Evolutionary conservation across 2,888 invertebrate genomes (phyloP), one percentile per base, ranked within the genome.

Genomic region (Rotaria macrura): DNA sequence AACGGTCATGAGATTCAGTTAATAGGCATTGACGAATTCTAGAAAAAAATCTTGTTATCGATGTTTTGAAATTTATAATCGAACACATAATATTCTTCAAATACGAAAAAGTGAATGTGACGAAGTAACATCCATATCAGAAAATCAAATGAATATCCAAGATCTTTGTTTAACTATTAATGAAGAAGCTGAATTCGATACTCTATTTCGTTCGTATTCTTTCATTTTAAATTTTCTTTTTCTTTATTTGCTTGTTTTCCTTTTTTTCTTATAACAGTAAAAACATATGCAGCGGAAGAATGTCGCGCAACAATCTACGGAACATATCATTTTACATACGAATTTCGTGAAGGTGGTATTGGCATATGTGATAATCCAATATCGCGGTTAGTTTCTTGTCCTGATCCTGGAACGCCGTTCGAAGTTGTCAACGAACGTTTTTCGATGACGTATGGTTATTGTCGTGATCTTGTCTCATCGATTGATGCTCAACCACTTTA

Each of bases 401-500:
- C 86, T 4, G 86, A 86, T 72, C 86, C 86, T 2, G 85, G 86
- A 7, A 84, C 86, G 25, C 85, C 86, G 1, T 86, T 85, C 29
- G 84, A 84, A 38, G 84, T 85, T 10, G 55, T 86, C 14, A 86
- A 86, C 40, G 84, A 86, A 72, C 84, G 84, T 40, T 86, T 86
- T 65, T 83, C 52, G 38, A 86, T 86, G 85, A 55, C 83, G 23
- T 86, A 86, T 57, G 85, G 84, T 14, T 85, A 84, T 7, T 86
- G 86, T 65, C 74, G 74, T 79, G 55, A 84, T 49, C 55, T 86
- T 25, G 40, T 85, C 52, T 49, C 55, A 20, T 85, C 85, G 0
- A 86, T 86, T n/a, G 85, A 86, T 97, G 49, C 49, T 49, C 57
- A 57, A 57, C 84, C 84, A 5, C 29, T 85, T 12, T 86, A 83